Percentiles rank a stretch among this genome's conserved stretches.
Evolutionary conservation across 2,113 vertebrate species (phyloP).

Genomic region (Numenius arquata): DNA sequence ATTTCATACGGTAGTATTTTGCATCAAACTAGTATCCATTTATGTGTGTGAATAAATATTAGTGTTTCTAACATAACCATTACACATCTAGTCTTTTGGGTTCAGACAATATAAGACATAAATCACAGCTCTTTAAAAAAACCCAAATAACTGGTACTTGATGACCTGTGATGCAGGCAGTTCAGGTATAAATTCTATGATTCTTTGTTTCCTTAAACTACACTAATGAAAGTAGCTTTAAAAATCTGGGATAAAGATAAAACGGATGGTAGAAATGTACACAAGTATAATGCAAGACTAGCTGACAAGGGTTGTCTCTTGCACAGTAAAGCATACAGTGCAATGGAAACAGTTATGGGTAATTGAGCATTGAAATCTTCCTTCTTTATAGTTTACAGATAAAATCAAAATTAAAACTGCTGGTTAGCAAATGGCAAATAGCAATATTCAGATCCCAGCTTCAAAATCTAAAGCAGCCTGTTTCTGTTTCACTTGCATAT

Average conservation of each 20-base stretch:
- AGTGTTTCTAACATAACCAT: background rate
- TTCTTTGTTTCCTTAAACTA: background rate
- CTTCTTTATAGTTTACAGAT: background rate
- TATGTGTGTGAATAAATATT: background rate
- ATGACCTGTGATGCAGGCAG: background rate
- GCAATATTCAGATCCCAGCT: background rate
- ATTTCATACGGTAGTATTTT: background rate
- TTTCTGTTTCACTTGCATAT: background rate
- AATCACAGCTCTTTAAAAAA: background rate
- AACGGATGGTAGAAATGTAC: background rate
- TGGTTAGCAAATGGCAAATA: background rate
- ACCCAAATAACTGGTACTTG: background rate
- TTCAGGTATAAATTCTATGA: background rate
- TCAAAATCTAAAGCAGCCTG: background rate
- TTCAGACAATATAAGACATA: background rate
- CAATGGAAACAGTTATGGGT: background rate
- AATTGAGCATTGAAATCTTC: background rate
- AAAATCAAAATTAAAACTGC: background rate
- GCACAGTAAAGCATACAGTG: background rate
- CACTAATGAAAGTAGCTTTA: background rate
- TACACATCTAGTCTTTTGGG: background rate
- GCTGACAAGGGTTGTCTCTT: background rate
- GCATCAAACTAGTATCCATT: background rate
- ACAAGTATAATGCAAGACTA: background rate
- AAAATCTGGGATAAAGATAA: background rate